phyloP scores from a whole-genome alignment of 2,113 vertebrate species.

The Ramphastos sulfuratus region DNA sequence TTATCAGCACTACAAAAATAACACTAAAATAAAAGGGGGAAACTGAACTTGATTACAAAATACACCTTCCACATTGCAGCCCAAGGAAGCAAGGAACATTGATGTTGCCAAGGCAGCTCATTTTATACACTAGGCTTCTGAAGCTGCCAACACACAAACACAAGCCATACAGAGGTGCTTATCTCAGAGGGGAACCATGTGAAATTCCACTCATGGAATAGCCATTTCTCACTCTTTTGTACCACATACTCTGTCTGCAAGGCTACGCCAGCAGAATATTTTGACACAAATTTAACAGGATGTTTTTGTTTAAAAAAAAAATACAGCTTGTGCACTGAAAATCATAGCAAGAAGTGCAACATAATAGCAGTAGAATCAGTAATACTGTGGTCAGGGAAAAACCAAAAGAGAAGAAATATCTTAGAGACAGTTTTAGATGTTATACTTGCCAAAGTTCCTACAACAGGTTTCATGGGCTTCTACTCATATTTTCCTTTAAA shows the following conservation, averaged over 20 bases:
- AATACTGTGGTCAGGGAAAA: neutral
- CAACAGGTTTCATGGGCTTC: neutral
- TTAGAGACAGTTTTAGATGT: neutral
- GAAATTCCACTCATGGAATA: neutral
- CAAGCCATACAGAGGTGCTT: neutral
- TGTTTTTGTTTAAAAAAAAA: neutral
- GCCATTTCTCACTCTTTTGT: neutral
- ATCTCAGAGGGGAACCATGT: neutral
- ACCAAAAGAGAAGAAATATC: neutral
- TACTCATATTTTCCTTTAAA: constrained; percentile 39
- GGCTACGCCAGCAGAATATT: neutral
- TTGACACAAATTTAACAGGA: neutral
- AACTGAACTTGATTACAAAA: neutral
- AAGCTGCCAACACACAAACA: neutral
- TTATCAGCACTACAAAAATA: neutral
- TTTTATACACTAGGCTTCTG: neutral
- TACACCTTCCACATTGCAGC: neutral
- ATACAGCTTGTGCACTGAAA: neutral
- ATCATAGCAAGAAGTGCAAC: neutral
- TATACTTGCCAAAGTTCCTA: neutral
- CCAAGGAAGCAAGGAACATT: neutral
- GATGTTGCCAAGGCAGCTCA: neutral
- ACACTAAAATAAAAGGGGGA: neutral
- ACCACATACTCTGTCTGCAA: neutral
- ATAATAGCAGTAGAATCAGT: constrained; percentile 1